A percentile compares a stretch with the other conserved stretches of the same genome.
These are phyloP conservation scores for Melanotus villosus DNA, from an alignment of 2,888 invertebrate species.

Conservation along the genomic window DNA sequence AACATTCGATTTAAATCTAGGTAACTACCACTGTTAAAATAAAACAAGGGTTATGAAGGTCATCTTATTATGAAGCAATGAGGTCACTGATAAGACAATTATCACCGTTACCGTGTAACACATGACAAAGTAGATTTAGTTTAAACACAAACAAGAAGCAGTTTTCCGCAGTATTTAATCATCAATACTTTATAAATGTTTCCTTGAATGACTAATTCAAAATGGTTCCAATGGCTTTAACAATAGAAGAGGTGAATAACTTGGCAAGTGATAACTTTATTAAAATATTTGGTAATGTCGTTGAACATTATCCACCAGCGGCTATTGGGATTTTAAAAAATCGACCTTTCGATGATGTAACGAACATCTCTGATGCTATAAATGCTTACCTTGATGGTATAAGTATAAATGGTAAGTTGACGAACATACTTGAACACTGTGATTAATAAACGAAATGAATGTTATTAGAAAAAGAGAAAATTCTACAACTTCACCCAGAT, in stretches of 20 bases:
- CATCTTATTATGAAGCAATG: slow-evolving; percentile 10
- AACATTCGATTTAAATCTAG: no score
- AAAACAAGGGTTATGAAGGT: slow-evolving; percentile 9
- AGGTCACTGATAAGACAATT: slow-evolving; percentile 26
- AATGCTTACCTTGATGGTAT: slow-evolving; percentile 72
- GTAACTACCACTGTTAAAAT: no score
- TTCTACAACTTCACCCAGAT: slow-evolving; percentile 77
- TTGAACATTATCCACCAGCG: slow-evolving; percentile 73
- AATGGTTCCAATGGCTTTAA: slow-evolving; percentile 50
- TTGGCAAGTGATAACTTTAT: slow-evolving; percentile 71
- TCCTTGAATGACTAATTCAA: no score
- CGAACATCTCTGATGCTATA: slow-evolving; percentile 71
- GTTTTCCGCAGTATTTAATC: no score
- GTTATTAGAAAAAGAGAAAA: slow-evolving; percentile 71
- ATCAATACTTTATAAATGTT: not conserved
- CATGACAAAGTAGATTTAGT: not conserved
- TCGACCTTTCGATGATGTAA: slow-evolving; percentile 71
- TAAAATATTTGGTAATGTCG: slow-evolving; percentile 75
- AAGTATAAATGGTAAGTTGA: slow-evolving; percentile 69
- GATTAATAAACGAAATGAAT: no score
- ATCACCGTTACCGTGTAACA: slow-evolving; percentile 21
- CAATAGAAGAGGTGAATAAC: slow-evolving; percentile 72
- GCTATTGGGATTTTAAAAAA: slow-evolving; percentile 69
- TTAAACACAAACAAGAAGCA: not conserved
- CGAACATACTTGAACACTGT: no score